A percentile compares a stretch with the other conserved stretches of the same genome.
Evolutionary conservation across 2,797 vertebrate species (phyloP).

Genomic region (Phalanger gymnotis): DNA sequence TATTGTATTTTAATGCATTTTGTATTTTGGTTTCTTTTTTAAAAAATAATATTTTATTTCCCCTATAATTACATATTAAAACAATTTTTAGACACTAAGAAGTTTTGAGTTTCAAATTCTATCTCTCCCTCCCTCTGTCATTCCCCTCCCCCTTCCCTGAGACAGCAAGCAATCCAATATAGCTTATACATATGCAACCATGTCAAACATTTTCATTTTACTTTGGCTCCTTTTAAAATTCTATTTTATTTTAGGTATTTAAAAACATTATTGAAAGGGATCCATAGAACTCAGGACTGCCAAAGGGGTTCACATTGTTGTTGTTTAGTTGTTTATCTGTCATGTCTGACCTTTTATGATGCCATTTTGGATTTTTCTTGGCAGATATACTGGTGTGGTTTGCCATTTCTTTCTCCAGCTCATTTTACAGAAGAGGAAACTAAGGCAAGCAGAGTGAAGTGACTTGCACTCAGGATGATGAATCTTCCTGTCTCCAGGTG

Average conservation of each 20-base stretch:
- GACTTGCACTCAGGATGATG: neutral
- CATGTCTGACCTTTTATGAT: neutral
- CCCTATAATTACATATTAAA: neutral
- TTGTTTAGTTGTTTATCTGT: neutral
- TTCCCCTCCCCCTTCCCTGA: neutral
- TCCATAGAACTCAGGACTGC: neutral
- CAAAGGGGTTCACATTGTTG: neutral
- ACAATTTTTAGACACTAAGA: neutral
- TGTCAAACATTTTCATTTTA: neutral
- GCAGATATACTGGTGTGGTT: neutral
- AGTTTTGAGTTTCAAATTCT: neutral
- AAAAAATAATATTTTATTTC: neutral
- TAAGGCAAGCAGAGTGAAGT: neutral
- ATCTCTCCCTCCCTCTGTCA: neutral
- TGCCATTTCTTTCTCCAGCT: neutral
- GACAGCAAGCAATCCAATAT: neutral
- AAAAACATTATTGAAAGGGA: neutral
- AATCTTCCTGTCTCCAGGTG: neutral
- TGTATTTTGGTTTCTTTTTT: neutral
- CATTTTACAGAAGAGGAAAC: neutral
- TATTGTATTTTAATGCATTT: neutral
- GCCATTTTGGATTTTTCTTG: neutral
- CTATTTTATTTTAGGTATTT: neutral
- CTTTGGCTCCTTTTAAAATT: neutral
- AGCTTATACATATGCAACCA: neutral